Percentiles rank a stretch among this genome's conserved stretches.
These are phyloP conservation scores for Holothuria scabra DNA, from an alignment of 53 echinoderm and acorn worm species.

Conservation along the genomic window DNA sequence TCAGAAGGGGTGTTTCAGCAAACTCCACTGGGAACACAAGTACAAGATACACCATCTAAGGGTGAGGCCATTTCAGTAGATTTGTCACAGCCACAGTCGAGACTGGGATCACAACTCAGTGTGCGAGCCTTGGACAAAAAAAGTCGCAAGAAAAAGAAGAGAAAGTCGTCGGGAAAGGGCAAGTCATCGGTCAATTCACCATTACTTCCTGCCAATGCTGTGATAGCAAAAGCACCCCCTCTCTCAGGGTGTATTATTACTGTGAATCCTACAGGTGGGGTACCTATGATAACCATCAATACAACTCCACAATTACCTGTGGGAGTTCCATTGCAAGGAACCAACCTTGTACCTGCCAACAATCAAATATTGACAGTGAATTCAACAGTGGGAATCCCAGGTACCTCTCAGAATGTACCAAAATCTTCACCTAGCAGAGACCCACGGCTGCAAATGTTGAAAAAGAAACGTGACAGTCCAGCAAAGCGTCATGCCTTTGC, in stretches of 20 bases:
- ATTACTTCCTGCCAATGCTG: neutral
- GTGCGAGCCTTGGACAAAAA: constrained; percentile 15
- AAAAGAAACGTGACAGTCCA: constrained; percentile 10
- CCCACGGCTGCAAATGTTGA: neutral
- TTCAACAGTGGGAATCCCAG: neutral
- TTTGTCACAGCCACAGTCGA: constrained; percentile 27
- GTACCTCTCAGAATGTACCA: neutral
- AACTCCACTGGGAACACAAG: no score
- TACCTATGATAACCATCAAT: neutral
- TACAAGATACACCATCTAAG: no score
- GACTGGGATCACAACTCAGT: constrained; percentile 23
- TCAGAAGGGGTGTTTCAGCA: no score
- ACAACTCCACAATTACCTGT: neutral
- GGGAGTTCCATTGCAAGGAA: constrained; percentile 9
- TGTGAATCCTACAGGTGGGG: constrained; percentile 21
- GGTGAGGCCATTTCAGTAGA: constrained; percentile 18
- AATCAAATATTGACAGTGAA: neutral
- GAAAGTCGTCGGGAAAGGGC: neutral
- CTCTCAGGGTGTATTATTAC: constrained; percentile 29
- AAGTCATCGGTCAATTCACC: neutral
- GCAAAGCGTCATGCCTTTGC: constrained; percentile 5
- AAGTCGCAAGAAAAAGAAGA: neutral
- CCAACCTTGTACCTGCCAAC: neutral
- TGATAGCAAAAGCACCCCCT: neutral
- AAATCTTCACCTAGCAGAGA: neutral